These are phyloP conservation scores for Pseudoatta argentina DNA, from an alignment of 1,140 invertebrate species.

Conservation along the genomic window DNA sequence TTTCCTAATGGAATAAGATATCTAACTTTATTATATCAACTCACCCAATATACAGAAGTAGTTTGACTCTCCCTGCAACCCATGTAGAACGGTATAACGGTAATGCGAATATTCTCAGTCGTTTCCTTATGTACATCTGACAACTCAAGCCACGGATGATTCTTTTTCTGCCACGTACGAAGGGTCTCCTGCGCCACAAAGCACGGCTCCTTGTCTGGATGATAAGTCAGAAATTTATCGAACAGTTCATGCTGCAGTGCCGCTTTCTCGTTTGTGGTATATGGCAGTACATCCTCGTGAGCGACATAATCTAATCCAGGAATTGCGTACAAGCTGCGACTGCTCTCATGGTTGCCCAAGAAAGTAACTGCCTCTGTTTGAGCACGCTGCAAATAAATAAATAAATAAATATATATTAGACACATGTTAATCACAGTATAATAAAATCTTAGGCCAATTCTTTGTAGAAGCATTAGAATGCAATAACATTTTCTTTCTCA, in stretches of 20 bases:
- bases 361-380: slow-evolving; percentile 99
- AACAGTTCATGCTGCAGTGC: slow-evolving; percentile 98
- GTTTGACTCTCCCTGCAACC: slow-evolving; percentile 96
- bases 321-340: slow-evolving; percentile 96
- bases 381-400: slow-evolving; percentile 89
- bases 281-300: slow-evolving; percentile 97
- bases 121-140: slow-evolving; percentile 99
- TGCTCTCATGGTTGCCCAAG: slow-evolving; percentile 97
- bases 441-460: neutral
- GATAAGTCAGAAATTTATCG: slow-evolving; percentile 96
- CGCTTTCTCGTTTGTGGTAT: slow-evolving; percentile 92
- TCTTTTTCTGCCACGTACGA: slow-evolving; percentile 98
- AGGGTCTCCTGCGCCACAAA: slow-evolving; percentile 96
- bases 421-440: neutral
- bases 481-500: too few relatives aligned
- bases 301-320: slow-evolving; percentile 98
- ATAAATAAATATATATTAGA: neutral
- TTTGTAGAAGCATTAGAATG: too few relatives aligned
- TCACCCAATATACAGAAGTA: slow-evolving; percentile 97
- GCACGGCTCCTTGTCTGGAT: slow-evolving; percentile 94
- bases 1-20: slow-evolving; percentile 34
- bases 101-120: slow-evolving; percentile 97
- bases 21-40: slow-evolving; percentile 51
- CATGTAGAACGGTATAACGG: slow-evolving; percentile 99
- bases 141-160: slow-evolving; percentile 98